Evolutionary conservation across 1,140 invertebrate species (phyloP), one percentile per base, ranked within the genome.

Genomic region (Zaprionus tsacasi): DNA sequence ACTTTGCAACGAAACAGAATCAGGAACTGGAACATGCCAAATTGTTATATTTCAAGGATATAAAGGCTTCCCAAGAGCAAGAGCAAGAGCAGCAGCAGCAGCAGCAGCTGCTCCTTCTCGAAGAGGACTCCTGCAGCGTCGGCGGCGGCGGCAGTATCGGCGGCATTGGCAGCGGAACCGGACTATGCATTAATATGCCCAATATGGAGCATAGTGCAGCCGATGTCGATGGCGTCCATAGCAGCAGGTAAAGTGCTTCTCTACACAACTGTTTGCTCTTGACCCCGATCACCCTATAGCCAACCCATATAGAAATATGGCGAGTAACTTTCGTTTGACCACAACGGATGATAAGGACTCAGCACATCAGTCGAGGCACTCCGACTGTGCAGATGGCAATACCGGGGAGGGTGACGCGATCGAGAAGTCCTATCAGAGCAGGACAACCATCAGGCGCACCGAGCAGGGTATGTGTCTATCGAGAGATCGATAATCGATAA

Each of bases 1-100:
- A 89, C 45, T 79, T 74, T 52, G 85, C 85, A 21, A 89, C 81
- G 6, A 68, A 85, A 36, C 81, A 89, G 71, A 89, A 89, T 65
- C 78, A 89, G 54, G 85, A 89, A 15, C 48, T 89, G 60, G 75
- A 74, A 2, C 72, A 70, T 1, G 85, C 78, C 54, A 89, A 89
- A 40, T 85, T 85, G 8, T 36, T 85, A 2, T 83, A 85, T 7
- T 79, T 76, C 12, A 71, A 65, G 17, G 27, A 70, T 3, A 10
- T 68, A 57, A 40, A 81, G 13, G 11, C 35, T 8, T 21, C 33
- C 7, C 59, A 65, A 8, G 56, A 59, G 25, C 61, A 58, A 0
- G 35, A 52, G 5, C 43, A 17, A n/a, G n/a, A n/a, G 10, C 59
- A 65, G 8, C 56, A 59, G 25, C 61, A 58, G 4, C 50, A 52